Evolutionary conservation across 1,140 invertebrate species (phyloP).

Genomic region (Drosophila sproati): DNA sequence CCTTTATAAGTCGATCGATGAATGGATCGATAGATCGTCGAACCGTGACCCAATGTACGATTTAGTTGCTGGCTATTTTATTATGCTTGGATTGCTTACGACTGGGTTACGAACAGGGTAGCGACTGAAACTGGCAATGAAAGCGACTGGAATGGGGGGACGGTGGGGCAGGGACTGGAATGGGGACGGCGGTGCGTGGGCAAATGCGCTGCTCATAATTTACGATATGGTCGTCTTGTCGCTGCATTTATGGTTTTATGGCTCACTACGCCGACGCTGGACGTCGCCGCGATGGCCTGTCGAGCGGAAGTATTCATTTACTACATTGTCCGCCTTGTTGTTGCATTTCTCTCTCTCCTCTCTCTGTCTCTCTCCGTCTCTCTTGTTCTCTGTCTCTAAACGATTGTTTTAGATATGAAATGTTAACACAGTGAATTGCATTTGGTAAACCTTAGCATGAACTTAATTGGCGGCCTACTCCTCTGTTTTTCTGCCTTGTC

Average conservation of each 20-base stretch:
- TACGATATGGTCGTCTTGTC: constrained; percentile 73
- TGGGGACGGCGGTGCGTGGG: constrained; percentile 61
- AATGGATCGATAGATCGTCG: constrained; percentile 71
- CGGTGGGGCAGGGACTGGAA: neutral
- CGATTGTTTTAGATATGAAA: constrained; percentile 49
- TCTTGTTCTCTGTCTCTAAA: constrained; percentile 10
- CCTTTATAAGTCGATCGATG: constrained; percentile 47
- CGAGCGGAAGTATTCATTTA: constrained; percentile 77
- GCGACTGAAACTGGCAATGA: neutral
- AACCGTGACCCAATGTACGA: constrained; percentile 78
- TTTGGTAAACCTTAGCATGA: constrained; percentile 33
- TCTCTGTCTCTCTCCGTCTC: neutral
- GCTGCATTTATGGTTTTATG: constrained; percentile 80
- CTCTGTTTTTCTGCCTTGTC: neutral
- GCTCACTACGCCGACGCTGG: constrained; percentile 65
- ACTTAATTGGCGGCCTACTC: constrained; percentile 33
- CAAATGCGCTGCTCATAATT: constrained; percentile 65
- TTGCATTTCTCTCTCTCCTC: constrained; percentile 26
- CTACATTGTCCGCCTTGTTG: constrained; percentile 57
- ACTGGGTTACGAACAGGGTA: neutral
- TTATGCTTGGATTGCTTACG: constrained; percentile 51
- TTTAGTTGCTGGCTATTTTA: constrained; percentile 72
- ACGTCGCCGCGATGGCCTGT: constrained; percentile 11
- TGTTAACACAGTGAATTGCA: constrained; percentile 20
- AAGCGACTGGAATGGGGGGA: neutral